A percentile compares a stretch with the other conserved stretches of the same genome.
These are phyloP conservation scores for Tokudaia muenninki DNA, from an alignment of 2,797 vertebrate genomes.

Conservation along the genomic window DNA sequence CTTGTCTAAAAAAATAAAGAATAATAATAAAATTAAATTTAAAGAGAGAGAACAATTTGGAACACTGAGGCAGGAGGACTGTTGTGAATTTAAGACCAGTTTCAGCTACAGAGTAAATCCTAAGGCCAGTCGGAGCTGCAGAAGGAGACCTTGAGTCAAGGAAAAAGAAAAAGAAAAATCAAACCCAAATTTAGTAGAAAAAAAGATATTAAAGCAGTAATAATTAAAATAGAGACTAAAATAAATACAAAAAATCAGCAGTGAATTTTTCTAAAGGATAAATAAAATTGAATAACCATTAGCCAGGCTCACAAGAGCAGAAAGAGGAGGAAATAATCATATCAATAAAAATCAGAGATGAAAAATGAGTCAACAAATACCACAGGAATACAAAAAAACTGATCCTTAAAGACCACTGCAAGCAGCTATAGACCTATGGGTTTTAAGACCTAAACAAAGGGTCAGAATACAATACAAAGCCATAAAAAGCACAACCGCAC, in stretches of 20 bases:
- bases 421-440: background rate
- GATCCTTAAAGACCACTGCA: background rate
- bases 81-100: background rate
- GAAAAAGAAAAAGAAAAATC: background rate
- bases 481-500: background rate
- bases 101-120: background rate
- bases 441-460: background rate
- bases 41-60: background rate
- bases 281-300: constrained; percentile 1
- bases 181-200: background rate
- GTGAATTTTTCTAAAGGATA: background rate
- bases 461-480: background rate
- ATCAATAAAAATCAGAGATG: constrained; percentile 20
- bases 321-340: background rate
- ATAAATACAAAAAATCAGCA: background rate
- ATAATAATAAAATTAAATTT: background rate
- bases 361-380: background rate
- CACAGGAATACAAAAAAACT: background rate
- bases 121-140: background rate
- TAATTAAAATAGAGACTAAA: background rate
- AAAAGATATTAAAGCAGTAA: background rate
- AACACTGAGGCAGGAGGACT: background rate
- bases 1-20: background rate
- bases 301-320: background rate
- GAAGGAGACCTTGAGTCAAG: background rate